These are phyloP conservation scores for Synergus itoensis DNA, from an alignment of 2,888 invertebrate species.

Conservation along the genomic window DNA sequence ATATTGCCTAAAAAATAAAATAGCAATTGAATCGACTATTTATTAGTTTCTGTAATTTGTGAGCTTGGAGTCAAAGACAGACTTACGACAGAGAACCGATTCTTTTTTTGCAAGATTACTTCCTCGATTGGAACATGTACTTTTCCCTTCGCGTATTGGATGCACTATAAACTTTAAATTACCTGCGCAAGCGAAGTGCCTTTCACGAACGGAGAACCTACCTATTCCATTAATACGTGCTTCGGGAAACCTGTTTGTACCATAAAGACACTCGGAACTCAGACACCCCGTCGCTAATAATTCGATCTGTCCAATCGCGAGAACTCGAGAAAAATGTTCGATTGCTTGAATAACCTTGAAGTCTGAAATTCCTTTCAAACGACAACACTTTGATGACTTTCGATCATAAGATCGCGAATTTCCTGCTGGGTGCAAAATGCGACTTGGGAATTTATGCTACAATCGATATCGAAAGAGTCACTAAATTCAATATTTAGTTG, in stretches of 20 bases:
- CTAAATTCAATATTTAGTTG: constrained; percentile 23
- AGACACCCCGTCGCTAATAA: constrained; percentile 59
- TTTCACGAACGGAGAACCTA: constrained; percentile 51
- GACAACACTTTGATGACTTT: constrained; percentile 37
- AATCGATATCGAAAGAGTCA: constrained; percentile 5
- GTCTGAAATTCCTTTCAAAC: constrained; percentile 38
- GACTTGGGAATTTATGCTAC: constrained; percentile 19
- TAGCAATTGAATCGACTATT: constrained; percentile 7
- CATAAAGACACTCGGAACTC: constrained; percentile 39
- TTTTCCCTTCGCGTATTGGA: constrained; percentile 35
- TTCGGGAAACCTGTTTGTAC: constrained; percentile 59
- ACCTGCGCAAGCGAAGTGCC: constrained; percentile 30
- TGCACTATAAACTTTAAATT: constrained; percentile 41
- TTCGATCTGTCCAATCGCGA: constrained; percentile 51
- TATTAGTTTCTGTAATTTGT: background rate
- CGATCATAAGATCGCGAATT: constrained; percentile 30
- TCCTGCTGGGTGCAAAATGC: constrained; percentile 37
- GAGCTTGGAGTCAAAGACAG: background rate
- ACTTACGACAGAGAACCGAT: constrained; percentile 6
- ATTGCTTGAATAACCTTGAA: constrained; percentile 35
- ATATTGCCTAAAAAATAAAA: background rate
- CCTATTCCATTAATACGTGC: constrained; percentile 60
- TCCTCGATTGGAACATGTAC: constrained; percentile 39
- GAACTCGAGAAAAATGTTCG: constrained; percentile 43
- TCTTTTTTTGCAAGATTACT: constrained; percentile 30